These are phyloP conservation scores for Dipodomys merriami DNA, from an alignment of 2,113 vertebrate genomes.

Conservation along the genomic window DNA sequence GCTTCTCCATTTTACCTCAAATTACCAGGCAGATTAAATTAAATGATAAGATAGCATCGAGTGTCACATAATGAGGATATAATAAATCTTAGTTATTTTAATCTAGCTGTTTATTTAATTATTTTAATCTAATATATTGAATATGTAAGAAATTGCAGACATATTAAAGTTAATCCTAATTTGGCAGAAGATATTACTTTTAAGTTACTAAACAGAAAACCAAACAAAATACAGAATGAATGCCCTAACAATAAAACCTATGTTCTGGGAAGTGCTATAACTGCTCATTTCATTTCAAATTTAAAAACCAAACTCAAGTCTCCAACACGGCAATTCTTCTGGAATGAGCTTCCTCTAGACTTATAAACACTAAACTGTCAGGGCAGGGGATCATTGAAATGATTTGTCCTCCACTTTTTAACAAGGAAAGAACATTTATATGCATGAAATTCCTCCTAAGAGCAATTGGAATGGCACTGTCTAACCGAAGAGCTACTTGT, in stretches of 20 bases:
- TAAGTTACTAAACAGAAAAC: slow-evolving; percentile 11
- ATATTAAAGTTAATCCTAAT: background rate
- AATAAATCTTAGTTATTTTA: slow-evolving; percentile 19
- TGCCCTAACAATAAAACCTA: slow-evolving; percentile 49
- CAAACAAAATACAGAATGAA: background rate
- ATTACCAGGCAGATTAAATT: background rate
- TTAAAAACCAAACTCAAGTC: background rate
- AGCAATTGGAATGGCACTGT: background rate
- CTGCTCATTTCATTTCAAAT: slow-evolving; percentile 35
- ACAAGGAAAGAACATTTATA: background rate
- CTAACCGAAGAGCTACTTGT: background rate
- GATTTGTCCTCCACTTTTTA: background rate
- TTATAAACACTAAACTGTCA: slow-evolving; percentile 6
- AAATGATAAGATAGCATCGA: background rate
- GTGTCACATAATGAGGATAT: background rate
- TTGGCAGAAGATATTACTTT: background rate
- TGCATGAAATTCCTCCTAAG: background rate
- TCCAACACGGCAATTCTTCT: slow-evolving; percentile 38
- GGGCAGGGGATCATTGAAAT: background rate
- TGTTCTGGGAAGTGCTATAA: slow-evolving; percentile 16
- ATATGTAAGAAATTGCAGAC: background rate
- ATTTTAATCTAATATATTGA: background rate
- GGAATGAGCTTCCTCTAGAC: slow-evolving; percentile 5
- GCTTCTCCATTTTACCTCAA: background rate
- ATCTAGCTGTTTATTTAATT: background rate